Evolutionary conservation across 2,113 vertebrate species (phyloP).

Genomic region (Cryptotis parvus): DNA sequence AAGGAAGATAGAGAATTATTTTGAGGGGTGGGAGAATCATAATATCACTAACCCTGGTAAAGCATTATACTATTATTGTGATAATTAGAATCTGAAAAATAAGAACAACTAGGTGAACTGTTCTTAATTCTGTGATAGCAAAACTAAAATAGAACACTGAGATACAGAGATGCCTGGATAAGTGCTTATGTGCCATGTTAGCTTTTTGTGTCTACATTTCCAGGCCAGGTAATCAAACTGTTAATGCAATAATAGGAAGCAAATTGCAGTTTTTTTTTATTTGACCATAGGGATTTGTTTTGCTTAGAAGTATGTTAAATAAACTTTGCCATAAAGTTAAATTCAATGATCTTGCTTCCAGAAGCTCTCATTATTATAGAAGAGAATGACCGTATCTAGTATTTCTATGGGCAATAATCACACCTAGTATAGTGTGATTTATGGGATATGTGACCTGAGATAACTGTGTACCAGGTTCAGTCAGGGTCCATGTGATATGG

Average conservation of each 20-base stretch:
- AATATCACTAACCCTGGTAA: neutral
- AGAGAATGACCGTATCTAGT: neutral
- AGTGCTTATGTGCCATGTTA: too few relatives aligned
- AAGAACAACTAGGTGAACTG: neutral
- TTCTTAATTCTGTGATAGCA: neutral
- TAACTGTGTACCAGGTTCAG: neutral
- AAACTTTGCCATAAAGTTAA: neutral
- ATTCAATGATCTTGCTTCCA: neutral
- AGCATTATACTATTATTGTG: neutral
- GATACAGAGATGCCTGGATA: neutral
- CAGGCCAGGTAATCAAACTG: neutral
- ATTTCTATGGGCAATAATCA: accelerated
- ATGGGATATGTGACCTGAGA: neutral
- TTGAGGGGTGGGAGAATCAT: too few relatives aligned
- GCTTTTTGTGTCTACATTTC: neutral
- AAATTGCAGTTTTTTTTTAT: neutral
- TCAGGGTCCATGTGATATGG: neutral
- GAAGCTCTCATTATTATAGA: neutral
- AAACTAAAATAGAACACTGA: neutral
- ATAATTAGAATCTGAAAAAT: neutral
- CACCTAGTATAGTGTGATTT: neutral
- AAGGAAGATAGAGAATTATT: neutral
- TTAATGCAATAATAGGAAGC: neutral
- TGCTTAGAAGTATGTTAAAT: neutral
- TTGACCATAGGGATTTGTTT: neutral